Evolutionary conservation across 37 sponge, comb jelly and placozoan genomes (phyloP).

Genomic region (Oopsacas minuta): DNA sequence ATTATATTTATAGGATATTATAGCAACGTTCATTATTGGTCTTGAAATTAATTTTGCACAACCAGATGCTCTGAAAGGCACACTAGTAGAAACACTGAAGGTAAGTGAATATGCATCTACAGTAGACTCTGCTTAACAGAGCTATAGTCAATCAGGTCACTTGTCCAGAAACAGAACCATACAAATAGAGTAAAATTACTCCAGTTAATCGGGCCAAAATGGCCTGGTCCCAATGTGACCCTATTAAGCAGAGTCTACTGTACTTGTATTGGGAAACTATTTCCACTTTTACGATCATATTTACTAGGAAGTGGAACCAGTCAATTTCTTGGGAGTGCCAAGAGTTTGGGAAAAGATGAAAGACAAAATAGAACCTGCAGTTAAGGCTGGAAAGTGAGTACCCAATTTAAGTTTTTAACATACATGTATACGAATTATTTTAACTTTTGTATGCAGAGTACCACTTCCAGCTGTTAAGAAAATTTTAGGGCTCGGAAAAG

Average conservation of each 20-base stretch:
- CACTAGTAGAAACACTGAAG: slow-evolving; percentile 61
- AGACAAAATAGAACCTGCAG: slow-evolving; percentile 42
- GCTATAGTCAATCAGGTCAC: no score
- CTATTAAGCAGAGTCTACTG: no score
- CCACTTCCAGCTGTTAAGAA: slow-evolving; percentile 22
- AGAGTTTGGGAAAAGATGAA: slow-evolving; percentile 95
- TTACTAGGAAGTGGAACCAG: slow-evolving; percentile 73
- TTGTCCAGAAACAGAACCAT: no score
- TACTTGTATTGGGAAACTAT: no score
- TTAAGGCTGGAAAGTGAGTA: slow-evolving; percentile 18
- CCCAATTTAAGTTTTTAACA: not conserved
- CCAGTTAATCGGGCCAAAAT: no score
- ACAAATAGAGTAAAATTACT: no score
- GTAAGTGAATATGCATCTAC: no score
- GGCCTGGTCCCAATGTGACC: no score
- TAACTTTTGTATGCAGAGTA: slow-evolving; percentile 24
- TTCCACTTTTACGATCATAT: no score
- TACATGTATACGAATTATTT: not conserved
- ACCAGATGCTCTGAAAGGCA: slow-evolving; percentile 91
- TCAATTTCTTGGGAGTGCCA: slow-evolving; percentile 84
- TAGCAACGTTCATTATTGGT: slow-evolving; percentile 44
- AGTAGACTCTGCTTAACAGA: no score
- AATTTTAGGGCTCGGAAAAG: not conserved
- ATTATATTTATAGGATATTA: slow-evolving; percentile 43
- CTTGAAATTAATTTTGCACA: slow-evolving; percentile 79